Conservation (phyloP, 1,140 invertebrate species). For the Drosophila murphyi region DNA sequence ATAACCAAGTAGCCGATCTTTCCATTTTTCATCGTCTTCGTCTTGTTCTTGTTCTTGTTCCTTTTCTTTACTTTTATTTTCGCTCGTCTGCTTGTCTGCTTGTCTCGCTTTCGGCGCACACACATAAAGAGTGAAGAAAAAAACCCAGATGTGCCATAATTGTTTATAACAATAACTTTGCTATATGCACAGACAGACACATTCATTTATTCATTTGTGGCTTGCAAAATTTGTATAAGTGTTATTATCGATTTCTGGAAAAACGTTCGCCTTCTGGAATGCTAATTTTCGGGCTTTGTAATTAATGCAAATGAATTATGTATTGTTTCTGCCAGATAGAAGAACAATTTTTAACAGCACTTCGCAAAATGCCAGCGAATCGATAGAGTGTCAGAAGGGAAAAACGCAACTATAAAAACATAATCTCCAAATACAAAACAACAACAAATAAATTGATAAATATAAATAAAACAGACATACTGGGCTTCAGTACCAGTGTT, state of each 20-base stretch:
- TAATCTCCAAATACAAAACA: neutral
- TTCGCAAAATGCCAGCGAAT: slow-evolving; percentile 39
- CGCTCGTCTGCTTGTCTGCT: neutral
- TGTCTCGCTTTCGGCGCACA: neutral
- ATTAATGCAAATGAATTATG: slow-evolving; percentile 39
- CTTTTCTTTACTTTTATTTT: slow-evolving; percentile 2
- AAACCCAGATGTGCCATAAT: slow-evolving; percentile 54
- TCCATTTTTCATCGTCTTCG: neutral
- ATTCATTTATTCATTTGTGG: slow-evolving; percentile 3
- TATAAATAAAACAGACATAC: neutral
- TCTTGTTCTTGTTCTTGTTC: slow-evolving; percentile 4
- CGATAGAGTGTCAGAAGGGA: slow-evolving; percentile 23
- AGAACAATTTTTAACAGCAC: slow-evolving; percentile 30
- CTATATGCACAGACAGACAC: neutral
- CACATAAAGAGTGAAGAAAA: neutral
- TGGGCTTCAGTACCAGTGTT: slow-evolving; percentile 12
- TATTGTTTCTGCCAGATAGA: slow-evolving; percentile 17
- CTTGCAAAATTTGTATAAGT: slow-evolving; percentile 7
- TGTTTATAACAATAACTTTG: slow-evolving; percentile 50
- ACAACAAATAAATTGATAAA: neutral
- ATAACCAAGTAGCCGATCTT: neutral
- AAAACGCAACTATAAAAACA: slow-evolving; percentile 2
- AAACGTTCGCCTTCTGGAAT: slow-evolving; percentile 34
- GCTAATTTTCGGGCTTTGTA: slow-evolving; percentile 27
- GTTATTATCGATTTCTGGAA: slow-evolving; percentile 32